Evolutionary conservation across 2,113 vertebrate species (phyloP), one percentile per base, ranked within the genome.

Genomic region (Larimichthys crocea): DNA sequence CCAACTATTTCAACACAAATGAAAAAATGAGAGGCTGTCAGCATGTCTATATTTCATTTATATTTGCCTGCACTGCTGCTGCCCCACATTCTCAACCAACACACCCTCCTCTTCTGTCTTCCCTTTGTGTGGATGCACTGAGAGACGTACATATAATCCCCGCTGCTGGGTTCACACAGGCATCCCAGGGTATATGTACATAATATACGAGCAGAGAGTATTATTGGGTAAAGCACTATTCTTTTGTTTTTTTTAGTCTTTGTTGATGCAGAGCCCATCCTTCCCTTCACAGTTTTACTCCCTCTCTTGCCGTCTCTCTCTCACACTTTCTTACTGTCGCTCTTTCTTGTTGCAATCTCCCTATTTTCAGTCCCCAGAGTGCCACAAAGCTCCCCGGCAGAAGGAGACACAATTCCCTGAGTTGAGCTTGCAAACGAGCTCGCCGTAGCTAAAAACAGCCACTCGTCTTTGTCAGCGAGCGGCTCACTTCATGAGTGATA

Each of bases 381-480:
- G 80, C 50, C 85, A 83, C 87, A 85, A 81, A 86, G 88, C 83
- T 70, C 52, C 82, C 48, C 75, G 11, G 78, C 75, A 87, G 74
- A 82, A 80, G 76, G 74, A 86, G 79, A 80, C 77, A 72, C 86
- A 79, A 70, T 79, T 90, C 89, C 80, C 87, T 4, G 53, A 84
- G 56, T 86, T 26, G 73, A 71, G 86, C 66, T 56, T 52, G 75
- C 82, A 88, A 89, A 92, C 76, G 46, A 86, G 82, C 83, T 84
- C 80, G 17, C 70, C 82, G 90, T 80, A 81, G 88, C 90, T 93
- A 91, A 92, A 92, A 92, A 89, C 86, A 93, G 83, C 74, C 82
- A 15, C 83, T 88, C 83, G 19, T 87, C 76, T 86, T 74, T 80
- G 88, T 91, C 81, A 60, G 71, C 57, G 64, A 84, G 42, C 71